phyloP scores from a whole-genome alignment of 2,797 vertebrate genomes.

The Echeneis naucrates region DNA sequence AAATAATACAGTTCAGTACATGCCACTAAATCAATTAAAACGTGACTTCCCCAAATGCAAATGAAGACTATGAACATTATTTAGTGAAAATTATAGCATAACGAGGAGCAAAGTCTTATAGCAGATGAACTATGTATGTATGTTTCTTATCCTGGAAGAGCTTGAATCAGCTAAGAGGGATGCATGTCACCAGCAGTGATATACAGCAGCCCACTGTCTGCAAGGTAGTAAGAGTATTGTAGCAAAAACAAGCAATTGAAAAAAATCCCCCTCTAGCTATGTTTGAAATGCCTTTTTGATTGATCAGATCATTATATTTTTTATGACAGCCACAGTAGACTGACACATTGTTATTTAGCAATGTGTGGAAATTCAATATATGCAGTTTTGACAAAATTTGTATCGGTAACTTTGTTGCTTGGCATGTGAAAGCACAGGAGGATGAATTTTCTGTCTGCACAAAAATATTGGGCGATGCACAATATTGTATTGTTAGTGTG shows the following conservation, averaged over 20 bases:
- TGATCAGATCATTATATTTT: slow-evolving; percentile 21
- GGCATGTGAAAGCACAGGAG: slow-evolving; percentile 50
- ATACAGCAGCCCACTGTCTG: not conserved
- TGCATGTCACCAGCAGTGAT: not conserved
- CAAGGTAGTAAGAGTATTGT: not conserved
- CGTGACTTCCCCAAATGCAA: not conserved
- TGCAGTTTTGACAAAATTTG: slow-evolving; percentile 38
- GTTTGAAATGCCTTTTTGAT: slow-evolving; percentile 15
- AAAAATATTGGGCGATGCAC: slow-evolving; percentile 71
- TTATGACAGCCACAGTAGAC: slow-evolving; percentile 12
- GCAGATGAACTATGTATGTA: too few species aligned
- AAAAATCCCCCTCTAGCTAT: not conserved
- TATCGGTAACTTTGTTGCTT: slow-evolving; percentile 33
- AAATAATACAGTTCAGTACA: not conserved
- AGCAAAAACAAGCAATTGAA: not conserved
- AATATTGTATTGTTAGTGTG: slow-evolving; percentile 68
- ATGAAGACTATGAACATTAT: not conserved
- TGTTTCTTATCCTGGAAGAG: not conserved
- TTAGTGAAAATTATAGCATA: not conserved
- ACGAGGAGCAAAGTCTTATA: not conserved
- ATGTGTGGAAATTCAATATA: slow-evolving; percentile 26
- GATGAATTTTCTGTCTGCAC: slow-evolving; percentile 57
- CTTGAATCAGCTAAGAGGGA: not conserved
- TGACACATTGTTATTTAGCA: slow-evolving; percentile 9
- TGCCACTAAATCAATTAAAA: not conserved